phyloP scores from a whole-genome alignment of 1,140 invertebrate genomes.

The Thalassaphorura encarpata region DNA sequence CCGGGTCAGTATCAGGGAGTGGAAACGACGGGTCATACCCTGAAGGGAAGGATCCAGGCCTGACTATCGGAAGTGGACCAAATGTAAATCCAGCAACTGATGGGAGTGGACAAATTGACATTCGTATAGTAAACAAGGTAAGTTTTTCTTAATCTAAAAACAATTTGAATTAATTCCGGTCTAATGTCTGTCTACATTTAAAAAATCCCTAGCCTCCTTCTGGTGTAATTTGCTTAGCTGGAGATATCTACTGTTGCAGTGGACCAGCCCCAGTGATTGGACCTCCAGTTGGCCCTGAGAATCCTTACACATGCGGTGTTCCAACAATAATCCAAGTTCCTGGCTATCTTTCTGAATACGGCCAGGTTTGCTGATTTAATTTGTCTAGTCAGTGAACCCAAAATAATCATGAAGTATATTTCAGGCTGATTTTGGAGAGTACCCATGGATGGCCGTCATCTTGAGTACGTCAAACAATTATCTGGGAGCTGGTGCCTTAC shows the following conservation, averaged over 20 bases:
- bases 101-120: conserved; percentile 33
- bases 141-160: conserved; percentile 3
- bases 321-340: conserved; percentile 20
- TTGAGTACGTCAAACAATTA: conserved; percentile 45
- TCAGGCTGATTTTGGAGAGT: conserved; percentile 37
- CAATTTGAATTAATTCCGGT: background rate
- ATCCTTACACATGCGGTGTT: conserved; percentile 14
- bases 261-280: background rate
- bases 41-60: background rate
- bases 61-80: conserved; percentile 1
- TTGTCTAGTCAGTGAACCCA: background rate
- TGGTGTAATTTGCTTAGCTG: conserved; percentile 12
- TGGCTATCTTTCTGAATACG: conserved; percentile 19
- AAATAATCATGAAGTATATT: no score
- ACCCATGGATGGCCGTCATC: conserved; percentile 42
- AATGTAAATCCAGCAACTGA: conserved; percentile 16
- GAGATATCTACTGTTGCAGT: conserved; percentile 21
- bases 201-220: conserved; percentile 14
- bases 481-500: conserved; percentile 54
- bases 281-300: background rate
- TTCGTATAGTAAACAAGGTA: conserved; percentile 35
- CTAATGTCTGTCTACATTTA: background rate
- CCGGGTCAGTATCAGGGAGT: background rate
- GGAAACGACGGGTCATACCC: background rate
- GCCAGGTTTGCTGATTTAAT: conserved; percentile 20